Evolutionary conservation across 2,797 vertebrate genomes (phyloP).

Genomic region (Lepus oiostolus): DNA sequence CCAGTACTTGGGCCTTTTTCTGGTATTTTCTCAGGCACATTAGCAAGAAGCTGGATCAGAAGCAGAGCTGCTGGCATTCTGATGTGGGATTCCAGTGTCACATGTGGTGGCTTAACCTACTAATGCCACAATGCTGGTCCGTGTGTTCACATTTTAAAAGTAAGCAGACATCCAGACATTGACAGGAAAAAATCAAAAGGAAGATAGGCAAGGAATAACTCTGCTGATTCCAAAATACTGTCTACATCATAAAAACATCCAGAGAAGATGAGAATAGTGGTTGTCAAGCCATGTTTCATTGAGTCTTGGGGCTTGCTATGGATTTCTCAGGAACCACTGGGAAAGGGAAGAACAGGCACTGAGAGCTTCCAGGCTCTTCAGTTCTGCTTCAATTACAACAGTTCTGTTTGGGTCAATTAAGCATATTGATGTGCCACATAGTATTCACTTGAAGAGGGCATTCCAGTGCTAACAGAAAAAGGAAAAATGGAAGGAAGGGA

Average conservation of each 20-base stretch:
- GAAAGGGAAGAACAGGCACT: background rate
- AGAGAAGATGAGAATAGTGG: background rate
- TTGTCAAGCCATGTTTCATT: background rate
- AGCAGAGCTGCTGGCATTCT: too few relatives aligned
- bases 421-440: background rate
- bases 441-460: slow-evolving; percentile 18
- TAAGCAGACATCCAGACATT: background rate
- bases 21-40: too few relatives aligned
- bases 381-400: background rate
- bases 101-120: too few relatives aligned
- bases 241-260: background rate
- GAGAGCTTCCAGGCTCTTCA: background rate
- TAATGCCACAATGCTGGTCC: too few relatives aligned
- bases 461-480: background rate
- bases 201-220: background rate
- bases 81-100: too few relatives aligned
- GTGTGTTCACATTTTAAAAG: background rate
- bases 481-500: too few relatives aligned
- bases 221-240: background rate
- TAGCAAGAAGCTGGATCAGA: too few relatives aligned
- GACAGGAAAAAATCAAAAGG: background rate
- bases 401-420: background rate
- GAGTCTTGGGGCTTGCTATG: background rate
- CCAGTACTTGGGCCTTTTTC: too few relatives aligned
- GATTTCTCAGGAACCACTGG: background rate